phyloP scores from a whole-genome alignment of 2,888 invertebrate species.

The Morpho deidamia region DNA sequence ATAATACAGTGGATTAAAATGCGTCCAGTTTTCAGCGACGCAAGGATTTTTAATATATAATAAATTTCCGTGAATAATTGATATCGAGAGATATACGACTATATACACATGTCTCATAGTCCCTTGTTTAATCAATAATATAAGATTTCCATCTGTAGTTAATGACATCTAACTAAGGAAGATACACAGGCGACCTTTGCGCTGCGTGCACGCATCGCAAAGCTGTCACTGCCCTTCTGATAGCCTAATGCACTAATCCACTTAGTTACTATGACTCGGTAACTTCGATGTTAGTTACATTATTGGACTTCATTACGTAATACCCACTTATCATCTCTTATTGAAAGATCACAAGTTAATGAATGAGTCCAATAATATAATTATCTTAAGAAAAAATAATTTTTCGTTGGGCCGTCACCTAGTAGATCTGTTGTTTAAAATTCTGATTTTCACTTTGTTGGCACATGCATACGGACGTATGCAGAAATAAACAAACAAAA shows the following conservation, averaged over 20 bases:
- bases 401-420: not conserved
- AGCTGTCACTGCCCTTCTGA: slow-evolving; percentile 37
- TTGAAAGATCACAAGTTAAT: slow-evolving; percentile 20
- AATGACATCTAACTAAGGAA: slow-evolving; percentile 39
- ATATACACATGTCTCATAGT: too few relatives aligned
- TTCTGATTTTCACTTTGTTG: slow-evolving; percentile 56
- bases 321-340: slow-evolving; percentile 20
- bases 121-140: too few relatives aligned
- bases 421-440: slow-evolving; percentile 48
- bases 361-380: not conserved
- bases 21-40: too few relatives aligned
- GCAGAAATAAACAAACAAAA: slow-evolving; percentile 64
- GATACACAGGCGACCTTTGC: slow-evolving; percentile 50
- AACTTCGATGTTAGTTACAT: slow-evolving; percentile 34
- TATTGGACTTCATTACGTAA: slow-evolving; percentile 35
- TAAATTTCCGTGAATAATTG: too few relatives aligned
- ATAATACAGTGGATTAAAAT: too few relatives aligned
- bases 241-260: slow-evolving; percentile 54
- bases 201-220: slow-evolving; percentile 37
- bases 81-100: too few relatives aligned
- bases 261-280: slow-evolving; percentile 41
- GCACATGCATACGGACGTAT: slow-evolving; percentile 69
- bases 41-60: too few relatives aligned
- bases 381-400: not conserved
- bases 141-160: slow-evolving; percentile 10